Percentiles rank a stretch among this genome's conserved stretches.
phyloP scores from a whole-genome alignment of 2,888 invertebrate genomes.

The Cancer borealis region DNA sequence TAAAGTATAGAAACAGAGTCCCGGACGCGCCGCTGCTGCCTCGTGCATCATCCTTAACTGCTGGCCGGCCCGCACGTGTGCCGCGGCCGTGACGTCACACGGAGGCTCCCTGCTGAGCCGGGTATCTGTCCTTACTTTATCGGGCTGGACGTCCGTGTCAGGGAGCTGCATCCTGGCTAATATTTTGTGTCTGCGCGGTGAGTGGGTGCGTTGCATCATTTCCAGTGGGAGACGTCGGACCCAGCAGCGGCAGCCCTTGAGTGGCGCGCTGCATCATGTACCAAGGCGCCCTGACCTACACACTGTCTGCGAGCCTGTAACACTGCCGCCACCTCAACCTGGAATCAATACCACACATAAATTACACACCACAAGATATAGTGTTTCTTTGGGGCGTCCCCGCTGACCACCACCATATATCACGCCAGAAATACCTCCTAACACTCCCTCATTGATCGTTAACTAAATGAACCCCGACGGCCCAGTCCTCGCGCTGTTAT shows the following conservation, averaged over 20 bases:
- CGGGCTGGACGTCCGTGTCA: background rate
- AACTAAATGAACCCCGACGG: slow-evolving; percentile 6
- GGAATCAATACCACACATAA: background rate
- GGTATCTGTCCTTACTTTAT: slow-evolving; percentile 27
- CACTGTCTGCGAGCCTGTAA: background rate
- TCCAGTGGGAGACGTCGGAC: background rate
- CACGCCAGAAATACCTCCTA: background rate
- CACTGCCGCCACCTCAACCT: slow-evolving; percentile 12
- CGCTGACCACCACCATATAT: background rate
- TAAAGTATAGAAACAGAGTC: slow-evolving; percentile 43
- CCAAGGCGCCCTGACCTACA: slow-evolving; percentile 25
- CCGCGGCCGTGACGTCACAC: background rate
- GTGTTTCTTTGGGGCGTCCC: background rate
- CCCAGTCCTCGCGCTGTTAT: background rate
- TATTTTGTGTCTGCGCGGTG: background rate
- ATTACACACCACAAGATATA: background rate
- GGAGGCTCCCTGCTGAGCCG: background rate
- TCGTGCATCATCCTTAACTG: slow-evolving; percentile 41
- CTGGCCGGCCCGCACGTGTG: slow-evolving; percentile 30
- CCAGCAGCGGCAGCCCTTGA: background rate
- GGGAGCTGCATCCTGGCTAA: background rate
- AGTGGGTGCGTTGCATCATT: background rate
- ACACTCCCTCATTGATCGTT: background rate
- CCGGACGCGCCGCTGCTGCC: slow-evolving; percentile 31
- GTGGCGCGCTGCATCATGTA: background rate